A percentile compares a stretch with the other conserved stretches of the same genome.
Conservation (phyloP, 2,113 vertebrate genomes). For the Amia ocellicauda region DNA sequence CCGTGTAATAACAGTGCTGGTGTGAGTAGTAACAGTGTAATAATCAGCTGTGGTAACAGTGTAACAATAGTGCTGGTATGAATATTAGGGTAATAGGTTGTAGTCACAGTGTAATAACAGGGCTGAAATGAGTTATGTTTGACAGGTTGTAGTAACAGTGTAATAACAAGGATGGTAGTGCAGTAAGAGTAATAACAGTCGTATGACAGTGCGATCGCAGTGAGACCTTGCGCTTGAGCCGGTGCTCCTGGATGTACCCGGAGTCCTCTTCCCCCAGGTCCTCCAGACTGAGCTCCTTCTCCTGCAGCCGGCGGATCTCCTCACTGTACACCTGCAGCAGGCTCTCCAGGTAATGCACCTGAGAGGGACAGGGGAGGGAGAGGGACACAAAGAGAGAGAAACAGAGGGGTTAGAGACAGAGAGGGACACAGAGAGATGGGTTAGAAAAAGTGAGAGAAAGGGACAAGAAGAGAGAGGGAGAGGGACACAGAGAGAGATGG, state of each 20-base stretch:
- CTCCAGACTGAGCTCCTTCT: conserved; percentile 71
- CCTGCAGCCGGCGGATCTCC: conserved; percentile 80
- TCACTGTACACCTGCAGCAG: conserved; percentile 75
- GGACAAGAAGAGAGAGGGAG: too few relatives aligned
- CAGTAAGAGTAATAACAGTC: too few relatives aligned
- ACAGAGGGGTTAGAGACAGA: background rate
- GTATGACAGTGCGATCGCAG: too few relatives aligned
- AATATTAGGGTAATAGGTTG: too few relatives aligned
- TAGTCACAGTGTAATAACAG: too few relatives aligned
- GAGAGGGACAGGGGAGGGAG: conserved; percentile 12
- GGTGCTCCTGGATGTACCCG: conserved; percentile 80
- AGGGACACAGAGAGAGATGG: background rate
- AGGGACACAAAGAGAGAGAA: background rate
- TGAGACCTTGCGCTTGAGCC: conserved; percentile 81
- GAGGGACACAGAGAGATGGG: background rate
- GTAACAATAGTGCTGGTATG: too few relatives aligned
- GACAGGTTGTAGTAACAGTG: too few relatives aligned
- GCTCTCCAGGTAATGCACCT: conserved; percentile 84
- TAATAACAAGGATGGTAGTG: too few relatives aligned
- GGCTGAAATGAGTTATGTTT: too few relatives aligned
- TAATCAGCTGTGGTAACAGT: too few relatives aligned
- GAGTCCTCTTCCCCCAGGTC: conserved; percentile 78
- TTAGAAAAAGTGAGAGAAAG: background rate
- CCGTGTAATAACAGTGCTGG: background rate
- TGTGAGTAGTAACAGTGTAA: too few relatives aligned